Evolutionary conservation across 2,113 vertebrate species (phyloP).

Genomic region (Chaetops frenatus): DNA sequence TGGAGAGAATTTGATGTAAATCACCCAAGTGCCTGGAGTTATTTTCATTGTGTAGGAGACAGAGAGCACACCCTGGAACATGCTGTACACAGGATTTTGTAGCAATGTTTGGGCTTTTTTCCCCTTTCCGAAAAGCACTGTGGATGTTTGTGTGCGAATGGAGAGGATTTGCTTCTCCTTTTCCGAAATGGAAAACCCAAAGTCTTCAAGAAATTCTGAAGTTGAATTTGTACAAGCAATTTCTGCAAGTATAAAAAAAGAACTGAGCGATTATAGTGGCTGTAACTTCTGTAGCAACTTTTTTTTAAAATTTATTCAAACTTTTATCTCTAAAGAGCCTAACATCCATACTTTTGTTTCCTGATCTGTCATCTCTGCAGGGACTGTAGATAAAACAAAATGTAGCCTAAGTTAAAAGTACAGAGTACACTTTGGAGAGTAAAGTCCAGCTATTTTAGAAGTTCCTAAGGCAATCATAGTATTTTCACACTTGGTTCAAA

Average conservation of each 20-base stretch:
- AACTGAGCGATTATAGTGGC: background rate
- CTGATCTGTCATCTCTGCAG: background rate
- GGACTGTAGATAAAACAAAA: background rate
- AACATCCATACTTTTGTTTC: background rate
- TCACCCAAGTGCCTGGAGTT: background rate
- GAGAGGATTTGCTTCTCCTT: background rate
- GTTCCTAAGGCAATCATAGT: background rate
- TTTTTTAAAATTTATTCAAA: background rate
- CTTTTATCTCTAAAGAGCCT: background rate
- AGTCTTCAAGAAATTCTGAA: background rate
- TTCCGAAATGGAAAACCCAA: background rate
- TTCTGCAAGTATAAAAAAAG: background rate
- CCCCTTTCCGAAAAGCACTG: background rate
- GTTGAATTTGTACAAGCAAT: background rate
- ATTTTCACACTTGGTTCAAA: background rate
- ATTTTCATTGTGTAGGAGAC: background rate
- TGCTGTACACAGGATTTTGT: background rate
- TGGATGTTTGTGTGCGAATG: background rate
- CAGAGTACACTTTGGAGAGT: background rate
- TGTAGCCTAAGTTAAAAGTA: background rate
- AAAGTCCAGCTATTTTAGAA: background rate
- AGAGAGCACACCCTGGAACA: background rate
- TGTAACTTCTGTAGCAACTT: background rate
- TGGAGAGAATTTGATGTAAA: background rate
- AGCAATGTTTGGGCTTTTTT: background rate